phyloP scores from a whole-genome alignment of 2,888 invertebrate species.

The Drosophila parthenogenetica region DNA sequence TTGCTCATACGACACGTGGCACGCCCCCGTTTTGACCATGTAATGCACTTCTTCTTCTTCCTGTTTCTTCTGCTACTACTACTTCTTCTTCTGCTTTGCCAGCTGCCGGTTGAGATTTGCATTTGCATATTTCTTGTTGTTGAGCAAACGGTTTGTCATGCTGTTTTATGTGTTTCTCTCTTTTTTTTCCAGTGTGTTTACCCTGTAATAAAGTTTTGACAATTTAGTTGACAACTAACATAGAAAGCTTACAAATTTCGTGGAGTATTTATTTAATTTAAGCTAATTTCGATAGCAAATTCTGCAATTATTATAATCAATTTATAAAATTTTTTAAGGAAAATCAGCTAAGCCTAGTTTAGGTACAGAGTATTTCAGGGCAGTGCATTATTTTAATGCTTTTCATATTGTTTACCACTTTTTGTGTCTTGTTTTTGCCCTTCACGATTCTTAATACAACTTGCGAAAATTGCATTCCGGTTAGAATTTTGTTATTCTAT shows the following conservation, averaged over 20 bases:
- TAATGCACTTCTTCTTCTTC: conserved; percentile 15
- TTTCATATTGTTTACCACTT: conserved; percentile 4
- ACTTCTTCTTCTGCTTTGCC: conserved; percentile 12
- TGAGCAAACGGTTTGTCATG: conserved; percentile 61
- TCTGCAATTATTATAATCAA: background rate
- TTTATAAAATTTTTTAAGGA: background rate
- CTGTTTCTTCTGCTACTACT: background rate
- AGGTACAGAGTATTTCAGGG: conserved; percentile 10
- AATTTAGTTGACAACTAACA: conserved; percentile 1
- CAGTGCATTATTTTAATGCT: background rate
- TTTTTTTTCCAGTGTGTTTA: conserved; percentile 6
- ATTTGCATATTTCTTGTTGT: conserved; percentile 63
- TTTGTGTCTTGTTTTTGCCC: conserved; percentile 8
- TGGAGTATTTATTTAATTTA: background rate
- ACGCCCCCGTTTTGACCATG: conserved; percentile 27
- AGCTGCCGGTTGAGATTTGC: conserved; percentile 46
- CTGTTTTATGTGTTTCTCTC: conserved; percentile 42
- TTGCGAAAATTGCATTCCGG: conserved; percentile 58
- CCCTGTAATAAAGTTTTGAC: conserved; percentile 14
- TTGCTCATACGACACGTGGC: conserved; percentile 63
- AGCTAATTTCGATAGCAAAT: background rate
- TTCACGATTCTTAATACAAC: conserved; percentile 51
- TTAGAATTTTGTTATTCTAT: conserved; percentile 44
- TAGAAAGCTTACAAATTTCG: background rate
- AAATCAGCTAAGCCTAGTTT: background rate